These are phyloP conservation scores for Isoperla grammatica DNA, from an alignment of 2,888 invertebrate genomes.

Conservation along the genomic window DNA sequence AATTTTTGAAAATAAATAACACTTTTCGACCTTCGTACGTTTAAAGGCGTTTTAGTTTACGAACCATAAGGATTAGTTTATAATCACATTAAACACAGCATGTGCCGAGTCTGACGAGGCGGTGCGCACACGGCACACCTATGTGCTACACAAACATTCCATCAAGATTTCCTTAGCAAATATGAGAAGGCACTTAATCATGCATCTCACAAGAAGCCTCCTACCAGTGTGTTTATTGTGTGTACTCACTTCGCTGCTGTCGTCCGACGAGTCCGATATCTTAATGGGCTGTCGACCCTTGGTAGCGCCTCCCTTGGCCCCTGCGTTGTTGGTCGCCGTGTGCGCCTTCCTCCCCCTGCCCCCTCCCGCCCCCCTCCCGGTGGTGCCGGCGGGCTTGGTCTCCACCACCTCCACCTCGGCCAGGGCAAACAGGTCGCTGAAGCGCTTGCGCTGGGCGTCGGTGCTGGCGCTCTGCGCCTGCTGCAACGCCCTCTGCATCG, in stretches of 20 bases:
- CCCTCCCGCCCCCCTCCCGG: slow-evolving; percentile 32
- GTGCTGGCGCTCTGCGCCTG: slow-evolving; percentile 82
- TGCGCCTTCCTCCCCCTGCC: slow-evolving; percentile 35
- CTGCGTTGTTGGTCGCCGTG: slow-evolving; percentile 30
- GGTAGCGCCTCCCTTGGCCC: slow-evolving; percentile 34
- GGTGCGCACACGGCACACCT: too few species aligned
- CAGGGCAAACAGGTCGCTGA: slow-evolving; percentile 81
- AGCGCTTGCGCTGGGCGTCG: slow-evolving; percentile 86
- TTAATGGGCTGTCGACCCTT: slow-evolving; percentile 47
- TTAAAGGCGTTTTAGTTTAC: too few species aligned
- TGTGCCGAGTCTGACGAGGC: too few species aligned
- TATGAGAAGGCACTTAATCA: too few species aligned
- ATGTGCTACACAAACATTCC: too few species aligned
- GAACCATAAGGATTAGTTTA: too few species aligned
- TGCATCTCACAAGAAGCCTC: too few species aligned
- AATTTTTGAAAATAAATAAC: too few species aligned
- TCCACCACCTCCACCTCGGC: slow-evolving; percentile 76
- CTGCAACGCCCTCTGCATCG: slow-evolving; percentile 86
- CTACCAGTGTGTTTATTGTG: too few species aligned
- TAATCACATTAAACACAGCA: too few species aligned
- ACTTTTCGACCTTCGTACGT: too few species aligned
- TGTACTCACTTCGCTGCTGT: slow-evolving; percentile 67
- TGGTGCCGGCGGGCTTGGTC: slow-evolving; percentile 40
- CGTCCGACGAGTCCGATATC: slow-evolving; percentile 63
- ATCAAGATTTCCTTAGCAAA: too few species aligned